Base-by-base conservation (phyloP, 2,888 invertebrate genomes). In the Andricus curvator region DNA sequence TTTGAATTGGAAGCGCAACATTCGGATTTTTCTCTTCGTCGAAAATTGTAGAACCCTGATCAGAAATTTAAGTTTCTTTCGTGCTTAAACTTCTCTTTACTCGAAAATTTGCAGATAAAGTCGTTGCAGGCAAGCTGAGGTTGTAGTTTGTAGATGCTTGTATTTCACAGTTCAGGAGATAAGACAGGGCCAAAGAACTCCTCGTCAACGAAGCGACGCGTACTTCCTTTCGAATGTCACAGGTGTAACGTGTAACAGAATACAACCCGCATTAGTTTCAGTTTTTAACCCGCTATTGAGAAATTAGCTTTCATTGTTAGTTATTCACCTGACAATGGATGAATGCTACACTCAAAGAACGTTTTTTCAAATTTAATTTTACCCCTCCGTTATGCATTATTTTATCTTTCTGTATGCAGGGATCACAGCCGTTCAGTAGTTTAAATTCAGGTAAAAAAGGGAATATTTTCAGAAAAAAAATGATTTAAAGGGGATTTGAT, bases 131-230 rank as follows among this genome's bases (percentile, higher is more conserved):
- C 20, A 9, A 60, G 74, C 56, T 74, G 74, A 74, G 56, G n/a
- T 74, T 74, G 51, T 56, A 74, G 56, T 13, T 74, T 74, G 51
- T 56, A 20, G 51, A 60, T 29, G 11, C 80, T 83, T 80, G 56
- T 56, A 80, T 82, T 84, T 84, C 84, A 83, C 81, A 80, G 79
- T 83, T 82, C 76, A 83, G 77, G 77, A 81, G 81, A 81, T 78
- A 80, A 67, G 82, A 77, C 79, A 84, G 83, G 81, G 84, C 82
- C 81, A 81, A 82, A 77, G 83, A 84, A 82, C 83, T 83, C 83
- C 25, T 78, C 78, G 82, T 78, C 80, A 80, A 81, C 82, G 84
- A 84, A 84, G 78, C 84, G 82, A 78, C 80, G 80, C 81, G 84
- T 81, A 77, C 81, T 84, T 83, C 83, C 82, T 81, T 83, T 78